Conservation (phyloP, 2,888 invertebrate genomes). For the Torymus auratus region DNA sequence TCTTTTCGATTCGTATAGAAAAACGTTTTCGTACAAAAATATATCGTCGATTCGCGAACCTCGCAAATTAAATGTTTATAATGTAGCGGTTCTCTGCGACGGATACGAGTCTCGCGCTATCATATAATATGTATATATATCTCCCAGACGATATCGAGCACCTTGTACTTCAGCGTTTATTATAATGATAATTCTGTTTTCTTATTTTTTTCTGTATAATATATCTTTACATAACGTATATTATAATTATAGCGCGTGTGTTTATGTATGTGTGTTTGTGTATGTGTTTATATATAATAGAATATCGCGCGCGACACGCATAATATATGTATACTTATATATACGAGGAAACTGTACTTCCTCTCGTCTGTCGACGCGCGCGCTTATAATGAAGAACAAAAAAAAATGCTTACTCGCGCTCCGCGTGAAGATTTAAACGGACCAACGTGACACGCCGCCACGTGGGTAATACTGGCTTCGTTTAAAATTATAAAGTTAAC, state of each 20-base stretch:
- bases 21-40: conserved; percentile 40
- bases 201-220: background rate
- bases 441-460: conserved; percentile 44
- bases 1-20: background rate
- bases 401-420: conserved; percentile 6
- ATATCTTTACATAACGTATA: no score
- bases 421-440: conserved; percentile 27
- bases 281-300: no score
- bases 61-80: no score
- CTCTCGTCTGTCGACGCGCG: background rate
- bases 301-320: background rate
- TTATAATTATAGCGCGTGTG: no score
- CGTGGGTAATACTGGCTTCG: conserved; percentile 58
- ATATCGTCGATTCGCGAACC: conserved; percentile 27
- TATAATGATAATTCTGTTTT: conserved; percentile 16
- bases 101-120: conserved; percentile 16
- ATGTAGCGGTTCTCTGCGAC: background rate
- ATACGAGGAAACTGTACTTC: background rate
- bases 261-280: no score
- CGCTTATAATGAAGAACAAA: conserved; percentile 59
- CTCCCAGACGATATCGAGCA: conserved; percentile 34
- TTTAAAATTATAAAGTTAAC: conserved; percentile 54
- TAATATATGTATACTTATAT: background rate
- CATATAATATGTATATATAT: background rate
- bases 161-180: conserved; percentile 40